Evolutionary conservation across 1,140 invertebrate genomes (phyloP).

Genomic region (Chelonus insularis): DNA sequence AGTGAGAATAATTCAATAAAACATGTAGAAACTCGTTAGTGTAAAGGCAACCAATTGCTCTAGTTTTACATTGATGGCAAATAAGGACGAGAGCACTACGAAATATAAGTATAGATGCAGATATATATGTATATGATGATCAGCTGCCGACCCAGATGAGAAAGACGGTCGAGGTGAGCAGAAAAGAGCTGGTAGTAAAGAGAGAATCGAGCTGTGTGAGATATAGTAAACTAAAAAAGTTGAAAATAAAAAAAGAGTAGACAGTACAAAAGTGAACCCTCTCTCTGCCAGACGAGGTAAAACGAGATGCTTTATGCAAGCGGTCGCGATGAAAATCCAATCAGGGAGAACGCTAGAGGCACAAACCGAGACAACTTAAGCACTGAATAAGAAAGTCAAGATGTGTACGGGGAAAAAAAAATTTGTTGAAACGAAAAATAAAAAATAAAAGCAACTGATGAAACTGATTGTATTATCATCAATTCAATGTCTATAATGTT

Average conservation of each 20-base stretch:
- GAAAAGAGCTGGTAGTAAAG: not conserved
- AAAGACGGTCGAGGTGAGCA: not conserved
- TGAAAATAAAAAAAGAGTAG: conserved; percentile 1
- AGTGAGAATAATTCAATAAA: no score
- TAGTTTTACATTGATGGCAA: not conserved
- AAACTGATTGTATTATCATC: no score
- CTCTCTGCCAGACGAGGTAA: conserved; percentile 12
- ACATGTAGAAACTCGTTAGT: not conserved
- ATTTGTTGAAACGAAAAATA: not conserved
- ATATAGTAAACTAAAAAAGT: not conserved
- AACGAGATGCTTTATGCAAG: conserved; percentile 43
- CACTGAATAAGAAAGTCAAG: conserved; percentile 33
- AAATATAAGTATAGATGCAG: not conserved
- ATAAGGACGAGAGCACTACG: not conserved
- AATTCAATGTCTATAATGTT: no score
- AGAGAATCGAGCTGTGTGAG: not conserved
- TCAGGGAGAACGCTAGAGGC: conserved; percentile 39
- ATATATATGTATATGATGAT: not conserved
- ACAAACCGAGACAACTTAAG: conserved; percentile 42
- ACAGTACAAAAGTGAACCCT: conserved; percentile 3
- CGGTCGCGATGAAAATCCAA: conserved; percentile 46
- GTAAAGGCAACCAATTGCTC: not conserved
- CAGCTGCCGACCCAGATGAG: not conserved
- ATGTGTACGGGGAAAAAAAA: conserved; percentile 31
- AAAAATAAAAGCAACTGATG: no score